Percentiles rank a stretch among this genome's conserved stretches.
Evolutionary conservation across 2,113 vertebrate species (phyloP).

Genomic region (Lepus timidus): DNA sequence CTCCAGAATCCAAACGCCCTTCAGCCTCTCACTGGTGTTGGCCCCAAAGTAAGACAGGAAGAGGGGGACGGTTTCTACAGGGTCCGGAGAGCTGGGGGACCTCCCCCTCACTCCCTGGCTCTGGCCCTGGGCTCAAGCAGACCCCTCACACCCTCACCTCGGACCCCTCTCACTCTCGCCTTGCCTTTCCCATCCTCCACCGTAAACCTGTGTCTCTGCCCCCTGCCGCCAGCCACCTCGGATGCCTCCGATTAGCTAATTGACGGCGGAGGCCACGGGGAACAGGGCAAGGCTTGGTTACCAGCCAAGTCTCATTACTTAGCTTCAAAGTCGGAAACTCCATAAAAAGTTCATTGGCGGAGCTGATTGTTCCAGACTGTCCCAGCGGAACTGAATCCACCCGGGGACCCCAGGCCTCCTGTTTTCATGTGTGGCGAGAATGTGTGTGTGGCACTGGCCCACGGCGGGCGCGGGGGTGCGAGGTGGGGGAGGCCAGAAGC

Average conservation of each 20-base stretch:
- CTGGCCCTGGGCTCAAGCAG: background rate
- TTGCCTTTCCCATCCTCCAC: background rate
- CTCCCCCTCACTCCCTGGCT: accelerated
- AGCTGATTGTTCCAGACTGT: slow-evolving; percentile 71
- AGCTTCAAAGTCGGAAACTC: slow-evolving; percentile 81
- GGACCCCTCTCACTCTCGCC: background rate
- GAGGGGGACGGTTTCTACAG: background rate
- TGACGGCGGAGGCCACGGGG: slow-evolving; percentile 66
- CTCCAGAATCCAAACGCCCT: background rate
- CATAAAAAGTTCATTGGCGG: slow-evolving; percentile 79
- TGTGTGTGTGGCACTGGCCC: slow-evolving; percentile 57
- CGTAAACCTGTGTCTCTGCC: background rate
- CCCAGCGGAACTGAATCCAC: slow-evolving; percentile 61
- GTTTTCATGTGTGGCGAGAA: slow-evolving; percentile 54
- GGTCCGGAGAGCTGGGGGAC: background rate
- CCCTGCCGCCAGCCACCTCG: background rate
- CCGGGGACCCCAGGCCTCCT: slow-evolving; percentile 1
- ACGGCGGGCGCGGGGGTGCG: no score
- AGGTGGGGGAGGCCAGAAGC: background rate
- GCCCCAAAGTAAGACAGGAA: background rate
- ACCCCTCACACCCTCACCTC: background rate
- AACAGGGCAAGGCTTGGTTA: slow-evolving; percentile 77
- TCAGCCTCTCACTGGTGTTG: background rate
- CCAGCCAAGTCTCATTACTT: slow-evolving; percentile 78
- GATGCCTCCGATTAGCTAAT: slow-evolving; percentile 65